Evolutionary conservation across 2,797 vertebrate genomes (phyloP), one percentile per base, ranked within the genome.

Genomic region (Cirrhinus molitorella): DNA sequence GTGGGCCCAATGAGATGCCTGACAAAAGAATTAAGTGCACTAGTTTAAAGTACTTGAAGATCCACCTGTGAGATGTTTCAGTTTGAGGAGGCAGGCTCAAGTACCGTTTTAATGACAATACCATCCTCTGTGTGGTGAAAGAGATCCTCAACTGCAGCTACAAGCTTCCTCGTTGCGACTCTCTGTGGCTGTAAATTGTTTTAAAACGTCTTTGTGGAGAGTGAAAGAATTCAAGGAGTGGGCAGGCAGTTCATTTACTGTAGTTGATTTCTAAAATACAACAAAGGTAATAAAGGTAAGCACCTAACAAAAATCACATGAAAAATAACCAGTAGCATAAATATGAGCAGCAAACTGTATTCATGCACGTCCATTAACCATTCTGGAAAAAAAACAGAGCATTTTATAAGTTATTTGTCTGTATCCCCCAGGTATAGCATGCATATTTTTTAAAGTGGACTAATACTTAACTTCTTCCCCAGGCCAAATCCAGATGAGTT

Each of bases 121-220:
- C 84, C 91, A 90, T 85, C 67, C 88, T 76, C 47, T 0, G 81
- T 83, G 89, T 8, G 51, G 85, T 86, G 91, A 89, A 91, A 93
- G 25, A 28, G 90, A 92, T 90, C 87, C 71, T 80, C 12, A 11
- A 66, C 73, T n/a, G 83, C 74, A 76, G 85, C 74, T 88, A 82
- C 87, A 83, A 86, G 79, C 87, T 89, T 92, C 90, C 89, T 88
- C 89, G 88, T 93, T 92, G 90, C 88, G 91, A 92, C 90, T 92
- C 85, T 85, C 80, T 90, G 89, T 85, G 91, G 90, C 88, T 89
- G 80, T 88, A 91, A 92, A 93, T 90, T 85, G 90, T 90, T 91
- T 91, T 90, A 90, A 91, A 91, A 86, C 53, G 85, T 90, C 91
- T 87, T 87, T 47, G 73, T 83, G 87, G 80, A 86, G 83, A 85